phyloP scores from a whole-genome alignment of 1,140 invertebrate genomes.

The Rhagoletis pomonella region DNA sequence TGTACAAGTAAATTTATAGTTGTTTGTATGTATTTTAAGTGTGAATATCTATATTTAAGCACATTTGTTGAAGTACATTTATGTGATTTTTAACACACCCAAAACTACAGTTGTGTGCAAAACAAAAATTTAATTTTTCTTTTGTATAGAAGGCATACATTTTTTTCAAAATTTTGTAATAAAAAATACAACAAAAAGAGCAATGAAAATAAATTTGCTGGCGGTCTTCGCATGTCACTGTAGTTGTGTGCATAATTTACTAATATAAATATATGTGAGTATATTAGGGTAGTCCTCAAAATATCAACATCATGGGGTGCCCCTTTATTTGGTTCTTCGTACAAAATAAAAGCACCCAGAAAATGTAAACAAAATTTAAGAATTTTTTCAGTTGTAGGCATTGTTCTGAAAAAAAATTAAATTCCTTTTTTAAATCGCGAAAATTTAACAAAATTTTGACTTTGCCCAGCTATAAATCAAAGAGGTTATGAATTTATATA shows the following conservation, averaged over 20 bases:
- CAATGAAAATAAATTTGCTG: not conserved
- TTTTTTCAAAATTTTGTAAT: not conserved
- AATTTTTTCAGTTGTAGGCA: too few relatives aligned
- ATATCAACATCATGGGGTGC: too few relatives aligned
- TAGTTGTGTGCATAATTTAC: not conserved
- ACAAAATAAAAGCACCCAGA: too few relatives aligned
- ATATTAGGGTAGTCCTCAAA: too few relatives aligned
- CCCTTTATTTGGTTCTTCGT: too few relatives aligned
- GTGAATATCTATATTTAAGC: not conserved
- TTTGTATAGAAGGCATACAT: not conserved
- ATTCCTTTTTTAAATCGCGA: too few relatives aligned
- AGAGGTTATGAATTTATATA: too few relatives aligned
- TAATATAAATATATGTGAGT: not conserved
- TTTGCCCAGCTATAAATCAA: too few relatives aligned
- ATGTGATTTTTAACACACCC: not conserved
- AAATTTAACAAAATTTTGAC: too few relatives aligned
- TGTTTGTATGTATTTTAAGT: slow-evolving; percentile 13
- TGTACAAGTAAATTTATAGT: not conserved
- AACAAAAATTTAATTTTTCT: not conserved
- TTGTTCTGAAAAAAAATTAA: too few relatives aligned
- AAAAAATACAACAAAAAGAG: not conserved
- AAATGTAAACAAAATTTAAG: too few relatives aligned
- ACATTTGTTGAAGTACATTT: slow-evolving; percentile 38
- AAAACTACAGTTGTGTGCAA: not conserved
- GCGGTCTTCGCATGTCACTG: not conserved